phyloP scores from a whole-genome alignment of 2,113 vertebrate genomes.

The Actinemys pallida region DNA sequence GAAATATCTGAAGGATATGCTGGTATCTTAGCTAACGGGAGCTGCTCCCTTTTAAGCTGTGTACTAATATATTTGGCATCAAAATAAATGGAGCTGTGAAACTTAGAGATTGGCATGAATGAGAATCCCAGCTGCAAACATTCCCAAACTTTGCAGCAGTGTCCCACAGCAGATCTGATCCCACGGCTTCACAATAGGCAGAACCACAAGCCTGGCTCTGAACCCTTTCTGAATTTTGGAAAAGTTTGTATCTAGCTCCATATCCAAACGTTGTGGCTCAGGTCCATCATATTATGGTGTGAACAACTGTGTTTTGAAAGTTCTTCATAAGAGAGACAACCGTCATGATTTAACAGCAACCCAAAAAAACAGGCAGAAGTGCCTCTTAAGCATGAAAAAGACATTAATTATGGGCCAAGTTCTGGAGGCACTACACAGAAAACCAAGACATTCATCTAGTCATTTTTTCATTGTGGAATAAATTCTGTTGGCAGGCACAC shows the following conservation, averaged over 20 bases:
- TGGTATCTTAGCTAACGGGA: background rate
- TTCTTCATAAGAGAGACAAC: background rate
- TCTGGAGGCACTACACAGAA: background rate
- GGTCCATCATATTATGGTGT: background rate
- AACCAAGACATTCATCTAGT: background rate
- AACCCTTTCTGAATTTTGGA: background rate
- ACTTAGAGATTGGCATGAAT: background rate
- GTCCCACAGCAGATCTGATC: background rate
- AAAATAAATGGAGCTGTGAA: background rate
- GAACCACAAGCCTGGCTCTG: background rate
- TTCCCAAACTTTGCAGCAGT: background rate
- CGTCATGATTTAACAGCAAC: rapidly evolving
- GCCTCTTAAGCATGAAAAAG: background rate
- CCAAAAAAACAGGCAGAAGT: background rate
- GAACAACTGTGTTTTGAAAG: background rate
- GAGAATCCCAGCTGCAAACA: background rate
- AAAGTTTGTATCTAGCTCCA: background rate
- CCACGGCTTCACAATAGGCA: background rate
- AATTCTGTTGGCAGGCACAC: background rate
- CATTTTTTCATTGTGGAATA: background rate
- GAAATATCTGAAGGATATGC: background rate
- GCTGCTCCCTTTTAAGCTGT: background rate
- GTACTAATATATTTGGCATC: background rate
- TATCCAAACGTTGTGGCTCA: background rate
- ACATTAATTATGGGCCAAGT: background rate